phyloP scores from a whole-genome alignment of 2,888 invertebrate genomes.

The Barypeithes pellucidus region DNA sequence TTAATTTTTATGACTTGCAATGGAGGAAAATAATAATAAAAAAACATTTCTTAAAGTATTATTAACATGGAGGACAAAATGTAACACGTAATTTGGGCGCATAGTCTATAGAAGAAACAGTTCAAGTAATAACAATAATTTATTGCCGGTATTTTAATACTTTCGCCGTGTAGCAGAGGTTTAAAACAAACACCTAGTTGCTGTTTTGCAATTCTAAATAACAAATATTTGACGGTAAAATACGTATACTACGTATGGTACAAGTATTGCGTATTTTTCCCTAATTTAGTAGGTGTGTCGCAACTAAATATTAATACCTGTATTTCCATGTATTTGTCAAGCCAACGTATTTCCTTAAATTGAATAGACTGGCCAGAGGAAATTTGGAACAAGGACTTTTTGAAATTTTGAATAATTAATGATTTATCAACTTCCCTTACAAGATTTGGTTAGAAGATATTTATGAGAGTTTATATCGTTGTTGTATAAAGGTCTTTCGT shows the following conservation, averaged over 20 bases:
- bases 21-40: too few species aligned
- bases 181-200: not conserved
- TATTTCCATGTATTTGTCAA: not conserved
- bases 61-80: too few species aligned
- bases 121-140: not conserved
- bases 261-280: not conserved
- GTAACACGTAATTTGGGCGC: too few species aligned
- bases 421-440: too few species aligned
- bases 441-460: too few species aligned
- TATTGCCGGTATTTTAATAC: not conserved
- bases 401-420: not conserved
- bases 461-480: too few species aligned
- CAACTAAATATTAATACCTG: not conserved
- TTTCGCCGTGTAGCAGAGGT: not conserved
- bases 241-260: not conserved
- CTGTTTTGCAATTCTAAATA: conserved; percentile 4
- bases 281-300: conserved; percentile 3
- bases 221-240: not conserved
- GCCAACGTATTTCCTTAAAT: conserved; percentile 3
- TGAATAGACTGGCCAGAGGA: not conserved
- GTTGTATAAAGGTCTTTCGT: too few species aligned
- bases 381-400: conserved; percentile 17
- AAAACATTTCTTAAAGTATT: too few species aligned
- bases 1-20: too few species aligned
- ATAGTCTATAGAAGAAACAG: too few species aligned